Conservation (phyloP, 2,113 vertebrate genomes). For the Myotis yumanensis region DNA sequence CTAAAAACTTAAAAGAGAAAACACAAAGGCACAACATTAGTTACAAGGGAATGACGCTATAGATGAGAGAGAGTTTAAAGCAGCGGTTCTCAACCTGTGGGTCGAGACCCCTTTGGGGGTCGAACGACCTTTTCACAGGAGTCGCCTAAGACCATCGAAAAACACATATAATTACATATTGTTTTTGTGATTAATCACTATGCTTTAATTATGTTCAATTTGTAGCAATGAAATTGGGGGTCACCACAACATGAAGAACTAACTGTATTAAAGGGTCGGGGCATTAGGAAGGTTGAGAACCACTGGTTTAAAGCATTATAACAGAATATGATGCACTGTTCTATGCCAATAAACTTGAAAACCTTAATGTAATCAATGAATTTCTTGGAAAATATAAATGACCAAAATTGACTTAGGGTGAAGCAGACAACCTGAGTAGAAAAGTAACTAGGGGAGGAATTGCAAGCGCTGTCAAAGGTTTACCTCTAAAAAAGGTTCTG, state of each 20-base stretch:
- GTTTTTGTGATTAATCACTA: too few species aligned
- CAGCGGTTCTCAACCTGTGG: too few species aligned
- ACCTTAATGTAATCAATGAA: conserved; percentile 14
- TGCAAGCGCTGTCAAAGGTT: conserved; percentile 20
- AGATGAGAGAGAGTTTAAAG: not conserved
- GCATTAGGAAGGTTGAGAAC: too few species aligned
- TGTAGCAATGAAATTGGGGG: too few species aligned
- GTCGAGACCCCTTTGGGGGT: too few species aligned
- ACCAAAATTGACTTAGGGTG: not conserved
- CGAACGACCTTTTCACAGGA: too few species aligned
- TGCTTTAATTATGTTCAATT: too few species aligned
- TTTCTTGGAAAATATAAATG: conserved; percentile 52
- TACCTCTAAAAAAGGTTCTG: conserved; percentile 42
- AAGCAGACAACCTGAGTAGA: not conserved
- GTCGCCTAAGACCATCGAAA: too few species aligned
- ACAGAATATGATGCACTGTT: not conserved
- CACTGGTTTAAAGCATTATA: not conserved
- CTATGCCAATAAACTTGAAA: not conserved
- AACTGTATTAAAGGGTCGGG: too few species aligned
- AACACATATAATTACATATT: too few species aligned
- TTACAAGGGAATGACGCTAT: not conserved
- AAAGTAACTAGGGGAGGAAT: not conserved
- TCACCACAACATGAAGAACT: too few species aligned
- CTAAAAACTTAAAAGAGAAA: not conserved
- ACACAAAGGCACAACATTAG: not conserved